phyloP scores from a whole-genome alignment of 2,113 vertebrate genomes.

The Callipepla californica region DNA sequence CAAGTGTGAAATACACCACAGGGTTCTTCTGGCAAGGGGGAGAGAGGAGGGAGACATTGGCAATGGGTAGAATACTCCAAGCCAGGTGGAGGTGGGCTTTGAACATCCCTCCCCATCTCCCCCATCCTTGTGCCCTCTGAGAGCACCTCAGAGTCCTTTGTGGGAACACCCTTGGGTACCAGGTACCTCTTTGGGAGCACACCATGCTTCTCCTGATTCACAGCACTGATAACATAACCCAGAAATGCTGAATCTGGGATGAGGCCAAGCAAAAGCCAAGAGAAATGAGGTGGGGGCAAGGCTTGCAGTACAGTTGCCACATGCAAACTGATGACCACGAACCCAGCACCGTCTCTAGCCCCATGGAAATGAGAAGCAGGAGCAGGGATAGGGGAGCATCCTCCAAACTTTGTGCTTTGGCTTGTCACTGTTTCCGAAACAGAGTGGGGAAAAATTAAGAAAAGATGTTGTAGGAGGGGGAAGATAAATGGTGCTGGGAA shows the following conservation, averaged over 20 bases:
- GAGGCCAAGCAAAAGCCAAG: not conserved
- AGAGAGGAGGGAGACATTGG: not conserved
- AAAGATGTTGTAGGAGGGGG: not conserved
- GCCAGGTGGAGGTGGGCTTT: not conserved
- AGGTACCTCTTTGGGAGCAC: not conserved
- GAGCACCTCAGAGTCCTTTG: not conserved
- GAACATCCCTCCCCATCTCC: not conserved
- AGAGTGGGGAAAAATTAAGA: not conserved
- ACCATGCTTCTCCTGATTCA: not conserved
- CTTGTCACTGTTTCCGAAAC: slow-evolving; percentile 50
- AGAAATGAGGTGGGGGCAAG: accelerated
- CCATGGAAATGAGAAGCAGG: not conserved
- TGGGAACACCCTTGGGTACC: accelerated
- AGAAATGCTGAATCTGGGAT: not conserved
- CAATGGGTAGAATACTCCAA: not conserved
- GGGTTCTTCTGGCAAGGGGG: not conserved
- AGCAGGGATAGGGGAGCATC: not conserved
- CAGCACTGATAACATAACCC: not conserved
- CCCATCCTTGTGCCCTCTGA: not conserved
- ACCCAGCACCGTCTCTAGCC: accelerated
- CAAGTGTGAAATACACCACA: accelerated
- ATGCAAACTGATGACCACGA: accelerated
- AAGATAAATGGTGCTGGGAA: not conserved
- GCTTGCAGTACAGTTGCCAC: no score
- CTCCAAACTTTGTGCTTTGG: not conserved